Conservation (phyloP, 2,113 vertebrate genomes). For the Sarotherodon lohbergeri region DNA sequence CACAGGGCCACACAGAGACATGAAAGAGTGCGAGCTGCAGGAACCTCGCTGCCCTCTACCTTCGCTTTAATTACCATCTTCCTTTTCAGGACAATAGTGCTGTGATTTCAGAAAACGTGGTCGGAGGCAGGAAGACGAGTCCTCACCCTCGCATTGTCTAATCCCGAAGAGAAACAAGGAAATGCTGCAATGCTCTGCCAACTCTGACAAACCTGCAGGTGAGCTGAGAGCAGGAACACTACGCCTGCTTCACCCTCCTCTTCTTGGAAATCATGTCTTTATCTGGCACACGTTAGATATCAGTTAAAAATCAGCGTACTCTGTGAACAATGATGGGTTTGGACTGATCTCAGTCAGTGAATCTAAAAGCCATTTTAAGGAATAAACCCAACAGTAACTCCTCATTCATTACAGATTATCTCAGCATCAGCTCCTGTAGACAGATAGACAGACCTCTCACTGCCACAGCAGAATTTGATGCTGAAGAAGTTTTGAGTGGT, state of each 20-base stretch:
- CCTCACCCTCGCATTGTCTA: slow-evolving; percentile 17
- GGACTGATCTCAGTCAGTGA: background rate
- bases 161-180: background rate
- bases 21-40: background rate
- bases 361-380: background rate
- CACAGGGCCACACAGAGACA: background rate
- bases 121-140: background rate
- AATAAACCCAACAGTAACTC: background rate
- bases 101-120: background rate
- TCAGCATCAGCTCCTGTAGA: no score
- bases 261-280: background rate
- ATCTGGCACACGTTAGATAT: background rate
- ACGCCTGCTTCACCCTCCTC: background rate
- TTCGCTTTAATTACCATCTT: slow-evolving; percentile 13
- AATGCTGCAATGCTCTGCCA: slow-evolving; percentile 5
- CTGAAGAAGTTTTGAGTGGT: background rate
- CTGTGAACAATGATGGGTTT: background rate
- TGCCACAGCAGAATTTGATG: no score
- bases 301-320: background rate
- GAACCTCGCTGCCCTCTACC: background rate
- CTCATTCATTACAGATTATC: background rate
- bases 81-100: slow-evolving; percentile 21
- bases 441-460: no score
- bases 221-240: background rate
- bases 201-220: background rate